Percentiles rank a stretch among this genome's conserved stretches.
phyloP scores from a whole-genome alignment of 2,113 vertebrate genomes.

The Macroglossus sobrinus region DNA sequence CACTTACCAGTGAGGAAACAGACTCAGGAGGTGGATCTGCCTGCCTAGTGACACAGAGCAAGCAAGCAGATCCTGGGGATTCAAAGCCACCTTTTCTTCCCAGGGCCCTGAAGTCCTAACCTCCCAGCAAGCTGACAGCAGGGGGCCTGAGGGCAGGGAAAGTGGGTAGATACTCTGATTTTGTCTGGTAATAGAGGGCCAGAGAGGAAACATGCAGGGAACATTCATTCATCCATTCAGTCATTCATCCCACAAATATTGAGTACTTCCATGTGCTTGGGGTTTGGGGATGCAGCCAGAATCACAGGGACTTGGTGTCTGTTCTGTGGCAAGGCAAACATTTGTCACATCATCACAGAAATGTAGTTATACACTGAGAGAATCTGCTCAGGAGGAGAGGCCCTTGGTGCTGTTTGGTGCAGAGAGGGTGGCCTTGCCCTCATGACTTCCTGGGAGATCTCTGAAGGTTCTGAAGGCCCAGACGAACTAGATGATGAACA shows the following conservation, averaged over 20 bases:
- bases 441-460: not conserved
- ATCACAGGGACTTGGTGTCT: accelerated
- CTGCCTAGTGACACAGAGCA: not conserved
- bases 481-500: not conserved
- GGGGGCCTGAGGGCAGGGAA: not conserved
- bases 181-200: not conserved
- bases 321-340: not conserved
- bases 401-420: not conserved
- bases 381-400: not conserved
- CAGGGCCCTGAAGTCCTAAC: not conserved
- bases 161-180: not conserved
- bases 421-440: not conserved
- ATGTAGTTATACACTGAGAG: not conserved
- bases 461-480: not conserved
- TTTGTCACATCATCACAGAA: not conserved
- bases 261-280: not conserved
- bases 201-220: not conserved
- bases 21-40: not conserved
- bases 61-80: not conserved
- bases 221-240: not conserved
- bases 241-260: not conserved
- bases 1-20: not conserved
- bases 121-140: not conserved
- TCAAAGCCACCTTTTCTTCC: not conserved
- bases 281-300: not conserved